Evolutionary conservation across 1,140 invertebrate genomes (phyloP).

Genomic region (Heterodera schachtii): DNA sequence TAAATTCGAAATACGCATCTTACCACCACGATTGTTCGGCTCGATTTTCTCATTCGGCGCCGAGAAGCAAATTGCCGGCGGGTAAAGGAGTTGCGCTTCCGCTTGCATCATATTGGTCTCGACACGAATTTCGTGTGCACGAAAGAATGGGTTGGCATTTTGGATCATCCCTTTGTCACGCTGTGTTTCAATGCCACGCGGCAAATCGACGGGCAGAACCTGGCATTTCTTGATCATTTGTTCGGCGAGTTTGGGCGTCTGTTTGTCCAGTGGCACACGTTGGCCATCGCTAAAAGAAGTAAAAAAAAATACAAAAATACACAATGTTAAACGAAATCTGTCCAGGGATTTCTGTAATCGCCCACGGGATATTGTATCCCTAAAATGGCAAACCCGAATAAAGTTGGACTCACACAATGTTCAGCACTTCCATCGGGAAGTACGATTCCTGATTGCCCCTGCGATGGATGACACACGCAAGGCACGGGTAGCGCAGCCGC

Average conservation of each 20-base stretch:
- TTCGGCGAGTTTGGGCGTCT: constrained; percentile 36
- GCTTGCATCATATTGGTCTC: constrained; percentile 27
- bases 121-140: constrained; percentile 34
- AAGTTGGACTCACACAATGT: constrained; percentile 27
- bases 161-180: constrained; percentile 25
- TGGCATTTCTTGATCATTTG: constrained; percentile 42
- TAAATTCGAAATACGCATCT: neutral
- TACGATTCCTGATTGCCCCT: constrained; percentile 3
- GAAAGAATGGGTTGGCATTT: constrained; percentile 32
- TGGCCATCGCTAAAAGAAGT: constrained; percentile 21
- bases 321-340: too few relatives aligned
- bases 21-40: constrained; percentile 17
- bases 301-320: too few relatives aligned
- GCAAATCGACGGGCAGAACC: constrained; percentile 27
- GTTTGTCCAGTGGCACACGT: constrained; percentile 39
- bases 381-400: too few relatives aligned
- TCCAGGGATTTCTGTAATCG: too few relatives aligned
- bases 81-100: constrained; percentile 18
- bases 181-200: constrained; percentile 23
- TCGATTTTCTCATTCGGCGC: constrained; percentile 25
- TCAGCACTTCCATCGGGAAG: constrained; percentile 36
- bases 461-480: constrained; percentile 35
- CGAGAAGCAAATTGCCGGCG: constrained; percentile 30
- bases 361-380: too few relatives aligned
- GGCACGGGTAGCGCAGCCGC: constrained; percentile 12